Evolutionary conservation across 2,113 vertebrate genomes (phyloP).

Genomic region (Coreoperca whiteheadi): DNA sequence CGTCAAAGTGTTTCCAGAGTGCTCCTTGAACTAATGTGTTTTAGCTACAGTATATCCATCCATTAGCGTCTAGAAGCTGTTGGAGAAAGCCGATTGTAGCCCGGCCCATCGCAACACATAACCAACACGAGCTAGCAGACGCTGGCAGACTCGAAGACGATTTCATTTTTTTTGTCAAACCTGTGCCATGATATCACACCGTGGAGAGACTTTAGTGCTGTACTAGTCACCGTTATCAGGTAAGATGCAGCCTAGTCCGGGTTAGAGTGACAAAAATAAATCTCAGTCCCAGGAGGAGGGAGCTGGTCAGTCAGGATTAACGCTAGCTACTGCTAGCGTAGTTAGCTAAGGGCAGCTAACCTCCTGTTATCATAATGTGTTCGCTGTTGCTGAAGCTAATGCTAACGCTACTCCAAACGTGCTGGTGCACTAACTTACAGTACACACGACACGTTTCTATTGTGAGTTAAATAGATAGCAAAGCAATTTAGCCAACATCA

Average conservation of each 20-base stretch:
- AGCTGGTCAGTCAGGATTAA: slow-evolving; percentile 60
- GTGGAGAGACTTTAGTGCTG: slow-evolving; percentile 6
- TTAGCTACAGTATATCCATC: slow-evolving; percentile 32
- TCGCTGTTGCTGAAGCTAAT: slow-evolving; percentile 48
- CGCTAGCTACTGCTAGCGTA: slow-evolving; percentile 57
- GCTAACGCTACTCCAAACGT: slow-evolving; percentile 59
- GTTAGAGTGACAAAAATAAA: slow-evolving; percentile 59
- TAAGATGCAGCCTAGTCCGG: slow-evolving; percentile 62
- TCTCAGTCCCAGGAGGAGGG: slow-evolving; percentile 17
- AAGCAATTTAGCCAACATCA: too few relatives aligned
- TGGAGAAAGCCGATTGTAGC: slow-evolving; percentile 54
- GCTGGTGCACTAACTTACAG: not conserved
- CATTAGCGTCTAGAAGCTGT: slow-evolving; percentile 52
- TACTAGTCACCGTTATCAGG: slow-evolving; percentile 48
- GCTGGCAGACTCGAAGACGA: slow-evolving; percentile 18
- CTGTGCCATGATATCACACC: slow-evolving; percentile 42
- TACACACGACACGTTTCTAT: slow-evolving; percentile 4
- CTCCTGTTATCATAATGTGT: not conserved
- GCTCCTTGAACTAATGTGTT: slow-evolving; percentile 20
- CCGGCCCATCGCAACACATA: slow-evolving; percentile 56
- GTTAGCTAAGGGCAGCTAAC: slow-evolving; percentile 61
- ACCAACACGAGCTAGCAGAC: slow-evolving; percentile 60
- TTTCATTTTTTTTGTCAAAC: slow-evolving; percentile 5
- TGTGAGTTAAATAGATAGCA: not conserved
- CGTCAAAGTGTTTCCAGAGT: not conserved